phyloP scores from a whole-genome alignment of 2,797 vertebrate genomes.

The Schizothorax lantsangensis region DNA sequence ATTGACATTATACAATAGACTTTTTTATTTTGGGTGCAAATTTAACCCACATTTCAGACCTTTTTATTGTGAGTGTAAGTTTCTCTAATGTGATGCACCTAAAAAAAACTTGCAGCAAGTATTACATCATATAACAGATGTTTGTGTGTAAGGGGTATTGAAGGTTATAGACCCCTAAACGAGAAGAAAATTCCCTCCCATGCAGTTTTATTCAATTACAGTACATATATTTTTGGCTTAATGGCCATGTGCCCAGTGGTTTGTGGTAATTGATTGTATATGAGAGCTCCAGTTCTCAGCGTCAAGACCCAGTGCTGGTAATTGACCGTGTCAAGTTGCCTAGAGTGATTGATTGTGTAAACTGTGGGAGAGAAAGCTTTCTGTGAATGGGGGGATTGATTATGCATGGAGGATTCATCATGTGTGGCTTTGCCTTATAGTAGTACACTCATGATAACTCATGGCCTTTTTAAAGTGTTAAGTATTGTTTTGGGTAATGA shows the following conservation, averaged over 20 bases:
- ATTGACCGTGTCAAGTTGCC: slow-evolving; percentile 31
- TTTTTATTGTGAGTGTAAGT: background rate
- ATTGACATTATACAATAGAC: too few relatives aligned
- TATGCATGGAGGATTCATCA: background rate
- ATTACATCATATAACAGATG: background rate
- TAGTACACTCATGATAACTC: background rate
- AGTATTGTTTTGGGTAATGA: background rate
- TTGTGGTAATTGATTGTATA: slow-evolving; percentile 39
- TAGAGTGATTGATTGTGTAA: slow-evolving; percentile 31
- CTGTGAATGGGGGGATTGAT: slow-evolving; percentile 11
- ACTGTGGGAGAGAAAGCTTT: slow-evolving; percentile 9
- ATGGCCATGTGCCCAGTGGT: slow-evolving; percentile 22
- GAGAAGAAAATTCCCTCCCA: background rate
- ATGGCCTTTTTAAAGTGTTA: background rate
- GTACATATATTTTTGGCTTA: background rate
- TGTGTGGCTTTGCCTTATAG: background rate
- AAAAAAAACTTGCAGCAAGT: background rate
- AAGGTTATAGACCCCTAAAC: background rate
- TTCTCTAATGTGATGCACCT: background rate
- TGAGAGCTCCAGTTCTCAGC: slow-evolving; percentile 9
- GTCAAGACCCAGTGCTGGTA: slow-evolving; percentile 32
- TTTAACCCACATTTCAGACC: background rate
- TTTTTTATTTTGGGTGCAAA: background rate
- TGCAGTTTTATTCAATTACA: slow-evolving; percentile 5
- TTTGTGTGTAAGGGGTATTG: background rate